Evolutionary conservation across 2,888 invertebrate genomes (phyloP), one percentile per base, ranked within the genome.

Genomic region (Euclidia mi): DNA sequence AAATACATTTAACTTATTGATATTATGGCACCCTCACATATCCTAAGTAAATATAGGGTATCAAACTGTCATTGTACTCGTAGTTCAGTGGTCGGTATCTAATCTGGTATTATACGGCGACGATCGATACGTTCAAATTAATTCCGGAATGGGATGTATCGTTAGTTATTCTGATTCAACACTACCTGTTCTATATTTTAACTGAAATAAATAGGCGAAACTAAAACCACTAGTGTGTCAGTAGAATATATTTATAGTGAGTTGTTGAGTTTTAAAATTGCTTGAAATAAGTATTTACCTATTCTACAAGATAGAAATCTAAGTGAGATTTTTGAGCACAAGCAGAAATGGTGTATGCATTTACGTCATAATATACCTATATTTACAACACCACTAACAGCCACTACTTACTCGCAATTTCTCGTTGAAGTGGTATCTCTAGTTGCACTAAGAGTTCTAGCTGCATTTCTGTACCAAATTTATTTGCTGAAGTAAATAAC

Each of bases 61-160:
- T 56, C 34, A 59, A 57, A 57, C 47, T 57, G 52, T 29, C 57
- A 51, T 51, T 49, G 35, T 55, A 40, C 29, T n/a, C n/a, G n/a
- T 25, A 25, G 29, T 51, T 47, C 49, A 20, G 45, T 28, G 15
- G 29, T 9, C 40, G 35, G 42, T 70, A 72, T 72, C 73, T 76
- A 47, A 75, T 74, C 76, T 61, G 52, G 56, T 17, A 48, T 46
- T 56, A 49, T 31, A 48, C 34, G 45, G 38, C 46, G 28, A 28
- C 29, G 68, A 69, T 78, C 78, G 59, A 78, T 78, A 75, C 42
- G 32, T 56, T 55, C 45, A 53, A 70, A 71, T 65, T 60, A 61
- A 73, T 67, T 71, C 68, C 34, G 43, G 43, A 58, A 62, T 69
- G 56, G 42, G 35, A 48, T 47, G 38, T 40, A 42, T 53, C 52